phyloP scores from a whole-genome alignment of 1,140 invertebrate genomes.

The Pristionchus pacificus region DNA sequence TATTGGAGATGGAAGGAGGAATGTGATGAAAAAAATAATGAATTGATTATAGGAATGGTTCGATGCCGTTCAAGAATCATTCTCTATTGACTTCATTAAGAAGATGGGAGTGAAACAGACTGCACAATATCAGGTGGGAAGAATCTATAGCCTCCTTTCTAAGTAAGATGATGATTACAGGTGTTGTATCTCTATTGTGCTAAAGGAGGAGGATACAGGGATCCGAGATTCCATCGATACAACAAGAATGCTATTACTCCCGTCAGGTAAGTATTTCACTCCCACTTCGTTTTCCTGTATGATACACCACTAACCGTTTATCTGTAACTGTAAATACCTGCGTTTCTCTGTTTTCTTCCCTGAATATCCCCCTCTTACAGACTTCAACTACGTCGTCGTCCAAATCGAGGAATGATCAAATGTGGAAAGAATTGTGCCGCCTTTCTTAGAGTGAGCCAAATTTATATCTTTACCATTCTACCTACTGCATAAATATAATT shows the following conservation, averaged over 20 bases:
- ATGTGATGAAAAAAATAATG: not conserved
- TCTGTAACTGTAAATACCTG: not conserved
- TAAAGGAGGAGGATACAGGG: conserved; percentile 7
- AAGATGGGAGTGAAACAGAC: conserved; percentile 24
- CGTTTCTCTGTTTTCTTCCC: no score
- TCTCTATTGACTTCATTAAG: conserved; percentile 20
- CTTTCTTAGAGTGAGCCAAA: conserved; percentile 12
- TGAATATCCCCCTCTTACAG: not conserved
- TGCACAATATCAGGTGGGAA: conserved; percentile 10
- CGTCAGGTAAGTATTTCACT: not conserved
- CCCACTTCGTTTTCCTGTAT: no score
- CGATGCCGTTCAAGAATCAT: conserved; percentile 20
- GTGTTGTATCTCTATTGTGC: conserved; percentile 17
- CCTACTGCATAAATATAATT: no score
- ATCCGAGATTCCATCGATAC: not conserved
- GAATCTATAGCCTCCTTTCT: not conserved
- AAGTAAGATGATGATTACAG: not conserved
- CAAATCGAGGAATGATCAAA: not conserved
- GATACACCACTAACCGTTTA: not conserved
- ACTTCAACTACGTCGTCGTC: not conserved
- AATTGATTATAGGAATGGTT: conserved; percentile 18
- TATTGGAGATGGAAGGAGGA: not conserved
- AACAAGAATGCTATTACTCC: not conserved
- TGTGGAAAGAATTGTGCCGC: conserved; percentile 16
- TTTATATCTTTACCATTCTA: not conserved